Conservation (phyloP, 2,888 invertebrate species). For the Gasteruption jaculator region DNA sequence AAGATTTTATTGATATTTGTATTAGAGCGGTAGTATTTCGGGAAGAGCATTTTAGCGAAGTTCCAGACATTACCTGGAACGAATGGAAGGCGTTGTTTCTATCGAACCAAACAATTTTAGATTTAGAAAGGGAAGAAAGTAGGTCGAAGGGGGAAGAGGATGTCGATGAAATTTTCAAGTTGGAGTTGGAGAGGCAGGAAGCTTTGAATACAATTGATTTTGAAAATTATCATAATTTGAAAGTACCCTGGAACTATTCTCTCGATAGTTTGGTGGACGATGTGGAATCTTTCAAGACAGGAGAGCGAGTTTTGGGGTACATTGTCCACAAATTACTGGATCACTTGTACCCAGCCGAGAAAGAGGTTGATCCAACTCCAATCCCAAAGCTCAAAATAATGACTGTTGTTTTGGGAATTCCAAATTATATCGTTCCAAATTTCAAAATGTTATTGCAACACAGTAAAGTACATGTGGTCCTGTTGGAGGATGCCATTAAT, state of each 20-base stretch:
- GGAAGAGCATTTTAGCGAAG: slow-evolving; percentile 43
- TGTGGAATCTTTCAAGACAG: slow-evolving; percentile 47
- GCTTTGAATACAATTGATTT: slow-evolving; percentile 57
- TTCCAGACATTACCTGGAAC: slow-evolving; percentile 54
- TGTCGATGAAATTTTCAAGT: slow-evolving; percentile 39
- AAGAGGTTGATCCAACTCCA: slow-evolving; percentile 44
- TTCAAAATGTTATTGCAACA: slow-evolving; percentile 48
- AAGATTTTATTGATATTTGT: slow-evolving; percentile 58
- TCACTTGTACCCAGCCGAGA: slow-evolving; percentile 53
- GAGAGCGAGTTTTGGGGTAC: slow-evolving; percentile 54
- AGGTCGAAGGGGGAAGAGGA: slow-evolving; percentile 45
- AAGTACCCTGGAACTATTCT: slow-evolving; percentile 60
- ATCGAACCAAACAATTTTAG: slow-evolving; percentile 57
- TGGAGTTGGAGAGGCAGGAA: slow-evolving; percentile 56
- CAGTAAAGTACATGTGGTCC: slow-evolving; percentile 51
- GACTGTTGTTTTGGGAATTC: slow-evolving; percentile 52
- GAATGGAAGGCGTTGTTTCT: slow-evolving; percentile 60
- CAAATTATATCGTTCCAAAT: slow-evolving; percentile 45
- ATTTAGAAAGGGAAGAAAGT: slow-evolving; percentile 50
- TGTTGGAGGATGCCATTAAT: slow-evolving; percentile 57
- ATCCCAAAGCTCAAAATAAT: slow-evolving; percentile 50
- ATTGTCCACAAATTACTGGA: slow-evolving; percentile 56
- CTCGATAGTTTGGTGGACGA: slow-evolving; percentile 51
- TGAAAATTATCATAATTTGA: slow-evolving; percentile 56
- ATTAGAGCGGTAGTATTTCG: slow-evolving; percentile 55